These are phyloP conservation scores for Chaetodon trifascialis DNA, from an alignment of 2,113 vertebrate species.

Conservation along the genomic window DNA sequence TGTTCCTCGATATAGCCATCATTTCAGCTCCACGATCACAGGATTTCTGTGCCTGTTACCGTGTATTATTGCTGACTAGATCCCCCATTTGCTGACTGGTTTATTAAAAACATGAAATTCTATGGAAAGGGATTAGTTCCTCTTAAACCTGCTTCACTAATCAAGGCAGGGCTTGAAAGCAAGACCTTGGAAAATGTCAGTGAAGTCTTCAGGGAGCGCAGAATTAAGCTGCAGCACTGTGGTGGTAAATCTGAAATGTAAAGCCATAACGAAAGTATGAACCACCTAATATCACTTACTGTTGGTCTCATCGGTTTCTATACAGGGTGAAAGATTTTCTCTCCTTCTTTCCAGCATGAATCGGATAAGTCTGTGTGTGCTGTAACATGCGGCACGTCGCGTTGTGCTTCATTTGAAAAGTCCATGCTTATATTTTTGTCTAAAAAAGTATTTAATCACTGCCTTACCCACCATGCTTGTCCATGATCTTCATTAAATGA, in stretches of 20 bases:
- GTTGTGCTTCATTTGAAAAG: slow-evolving; percentile 41
- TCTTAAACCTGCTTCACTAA: slow-evolving; percentile 75
- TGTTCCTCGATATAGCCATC: slow-evolving; percentile 30
- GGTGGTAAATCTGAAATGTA: slow-evolving; percentile 67
- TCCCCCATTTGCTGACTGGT: slow-evolving; percentile 65
- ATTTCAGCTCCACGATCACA: slow-evolving; percentile 35
- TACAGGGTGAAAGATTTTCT: slow-evolving; percentile 15
- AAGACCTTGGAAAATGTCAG: slow-evolving; percentile 80
- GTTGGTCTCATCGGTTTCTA: slow-evolving; percentile 44
- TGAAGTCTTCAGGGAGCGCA: slow-evolving; percentile 72
- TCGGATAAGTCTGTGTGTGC: neutral
- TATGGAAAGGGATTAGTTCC: slow-evolving; percentile 68
- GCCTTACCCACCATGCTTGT: slow-evolving; percentile 47
- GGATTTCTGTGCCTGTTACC: slow-evolving; percentile 41
- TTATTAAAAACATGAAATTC: slow-evolving; percentile 38
- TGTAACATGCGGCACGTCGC: slow-evolving; percentile 33
- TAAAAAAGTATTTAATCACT: slow-evolving; percentile 43
- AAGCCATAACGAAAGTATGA: slow-evolving; percentile 65
- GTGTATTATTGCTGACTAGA: slow-evolving; percentile 47
- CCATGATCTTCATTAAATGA: slow-evolving; percentile 51
- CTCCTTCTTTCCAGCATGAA: slow-evolving; percentile 47
- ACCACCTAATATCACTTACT: slow-evolving; percentile 31
- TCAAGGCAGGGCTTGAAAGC: slow-evolving; percentile 72
- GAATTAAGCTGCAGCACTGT: slow-evolving; percentile 70
- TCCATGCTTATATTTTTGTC: slow-evolving; percentile 56